Percentiles rank a stretch among this genome's conserved stretches.
phyloP scores from a whole-genome alignment of 2,888 invertebrate species.

The Cryptophagus acutangulus region DNA sequence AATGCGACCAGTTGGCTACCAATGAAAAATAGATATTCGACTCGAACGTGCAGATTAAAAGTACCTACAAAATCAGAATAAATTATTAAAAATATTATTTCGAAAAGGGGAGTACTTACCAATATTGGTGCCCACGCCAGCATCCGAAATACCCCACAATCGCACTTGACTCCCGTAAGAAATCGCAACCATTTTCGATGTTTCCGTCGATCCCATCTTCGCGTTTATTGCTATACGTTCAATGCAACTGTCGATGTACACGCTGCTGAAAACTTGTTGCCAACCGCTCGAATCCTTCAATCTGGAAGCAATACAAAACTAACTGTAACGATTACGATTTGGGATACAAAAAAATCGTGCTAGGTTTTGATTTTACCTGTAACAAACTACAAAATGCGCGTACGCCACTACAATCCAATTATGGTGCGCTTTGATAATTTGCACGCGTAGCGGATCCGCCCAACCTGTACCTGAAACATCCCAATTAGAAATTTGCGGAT shows the following conservation, averaged over 20 bases:
- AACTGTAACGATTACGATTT: no score
- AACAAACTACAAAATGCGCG: conserved; percentile 92
- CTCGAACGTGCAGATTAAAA: conserved; percentile 86
- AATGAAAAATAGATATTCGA: conserved; percentile 95
- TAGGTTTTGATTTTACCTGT: conserved; percentile 56
- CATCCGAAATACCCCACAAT: conserved; percentile 76
- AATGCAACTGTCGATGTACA: conserved; percentile 82
- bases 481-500: not conserved
- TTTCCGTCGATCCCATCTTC: conserved; percentile 56
- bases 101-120: conserved; percentile 44
- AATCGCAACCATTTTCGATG: conserved; percentile 77
- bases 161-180: conserved; percentile 72
- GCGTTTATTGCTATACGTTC: conserved; percentile 88
- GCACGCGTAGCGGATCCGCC: conserved; percentile 82
- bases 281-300: conserved; percentile 95
- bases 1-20: conserved; percentile 96
- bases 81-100: not conserved
- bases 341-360: not conserved
- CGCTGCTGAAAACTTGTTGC: conserved; percentile 92
- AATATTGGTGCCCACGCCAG: conserved; percentile 68
- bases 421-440: conserved; percentile 93
- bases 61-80: conserved; percentile 62
- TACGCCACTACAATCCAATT: conserved; percentile 98
- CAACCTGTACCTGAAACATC: conserved; percentile 60
- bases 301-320: conserved; percentile 48